phyloP scores from a whole-genome alignment of 2,888 invertebrate genomes.

The Parnassius apollo region DNA sequence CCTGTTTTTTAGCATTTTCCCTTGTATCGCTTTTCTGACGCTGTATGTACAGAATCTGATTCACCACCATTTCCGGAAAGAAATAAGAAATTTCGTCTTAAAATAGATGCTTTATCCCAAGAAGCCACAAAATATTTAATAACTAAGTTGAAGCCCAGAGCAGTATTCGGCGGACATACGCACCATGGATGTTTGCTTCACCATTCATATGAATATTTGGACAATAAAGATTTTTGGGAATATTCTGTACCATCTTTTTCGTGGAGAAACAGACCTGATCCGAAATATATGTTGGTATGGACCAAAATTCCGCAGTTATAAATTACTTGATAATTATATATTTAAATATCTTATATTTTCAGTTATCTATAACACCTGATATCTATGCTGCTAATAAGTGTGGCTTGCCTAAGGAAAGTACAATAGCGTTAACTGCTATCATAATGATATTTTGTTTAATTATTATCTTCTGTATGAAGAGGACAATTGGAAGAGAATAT shows the following conservation, averaged over 20 bases:
- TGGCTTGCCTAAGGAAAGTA: slow-evolving; percentile 57
- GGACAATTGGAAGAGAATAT: slow-evolving; percentile 41
- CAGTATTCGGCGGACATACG: slow-evolving; percentile 94
- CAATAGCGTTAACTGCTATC: slow-evolving; percentile 52
- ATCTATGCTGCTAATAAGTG: slow-evolving; percentile 59
- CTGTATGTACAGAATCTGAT: slow-evolving; percentile 89
- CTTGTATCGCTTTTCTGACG: slow-evolving; percentile 92
- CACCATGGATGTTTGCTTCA: slow-evolving; percentile 92
- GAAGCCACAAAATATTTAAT: slow-evolving; percentile 87
- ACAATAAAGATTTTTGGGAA: slow-evolving; percentile 80
- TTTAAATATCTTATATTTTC: slow-evolving; percentile 33
- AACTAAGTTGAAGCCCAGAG: slow-evolving; percentile 84
- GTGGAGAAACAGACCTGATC: slow-evolving; percentile 96
- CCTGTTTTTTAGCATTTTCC: slow-evolving; percentile 93
- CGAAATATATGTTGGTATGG: slow-evolving; percentile 91
- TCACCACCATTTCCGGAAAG: slow-evolving; percentile 86
- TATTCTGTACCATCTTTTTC: slow-evolving; percentile 96
- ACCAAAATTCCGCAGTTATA: neutral
- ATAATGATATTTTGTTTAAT: slow-evolving; percentile 42
- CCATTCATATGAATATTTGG: slow-evolving; percentile 55
- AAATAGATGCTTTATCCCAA: slow-evolving; percentile 93
- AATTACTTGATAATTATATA: neutral
- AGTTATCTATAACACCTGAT: slow-evolving; percentile 57
- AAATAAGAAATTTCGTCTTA: slow-evolving; percentile 86
- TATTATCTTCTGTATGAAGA: slow-evolving; percentile 38